Conservation (phyloP, 2,797 vertebrate species). For the Arnoldichthys spilopterus region DNA sequence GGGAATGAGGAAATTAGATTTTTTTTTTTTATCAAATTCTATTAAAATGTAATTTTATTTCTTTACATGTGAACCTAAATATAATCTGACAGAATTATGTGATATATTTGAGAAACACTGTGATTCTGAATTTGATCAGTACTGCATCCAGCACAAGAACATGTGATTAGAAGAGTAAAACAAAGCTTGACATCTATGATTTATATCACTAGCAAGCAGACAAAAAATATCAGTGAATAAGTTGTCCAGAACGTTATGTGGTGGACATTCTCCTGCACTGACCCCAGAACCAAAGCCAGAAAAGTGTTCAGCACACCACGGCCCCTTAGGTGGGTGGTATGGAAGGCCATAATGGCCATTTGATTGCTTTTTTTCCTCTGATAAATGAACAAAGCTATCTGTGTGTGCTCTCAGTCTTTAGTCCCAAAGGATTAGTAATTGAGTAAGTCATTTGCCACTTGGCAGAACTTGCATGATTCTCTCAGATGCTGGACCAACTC, state of each 20-base stretch:
- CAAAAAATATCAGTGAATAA: not conserved
- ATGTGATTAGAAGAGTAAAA: not conserved
- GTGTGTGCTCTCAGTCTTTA: conserved; percentile 63
- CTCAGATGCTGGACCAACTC: conserved; percentile 32
- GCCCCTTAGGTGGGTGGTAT: conserved; percentile 42
- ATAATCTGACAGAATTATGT: too few relatives aligned
- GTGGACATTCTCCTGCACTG: not conserved
- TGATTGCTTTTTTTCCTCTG: conserved; percentile 59
- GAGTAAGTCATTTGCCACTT: conserved; percentile 68
- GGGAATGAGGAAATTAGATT: too few relatives aligned
- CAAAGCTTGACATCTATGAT: not conserved
- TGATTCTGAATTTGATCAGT: too few relatives aligned
- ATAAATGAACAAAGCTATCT: conserved; percentile 61
- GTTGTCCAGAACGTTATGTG: not conserved
- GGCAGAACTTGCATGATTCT: conserved; percentile 50
- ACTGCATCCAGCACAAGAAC: not conserved
- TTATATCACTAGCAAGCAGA: not conserved
- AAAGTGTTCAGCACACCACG: conserved; percentile 8
- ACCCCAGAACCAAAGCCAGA: not conserved
- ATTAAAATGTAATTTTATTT: too few relatives aligned
- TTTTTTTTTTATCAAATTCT: too few relatives aligned
- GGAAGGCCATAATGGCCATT: conserved; percentile 27
- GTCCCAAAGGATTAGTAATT: conserved; percentile 65
- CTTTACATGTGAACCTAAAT: too few relatives aligned
- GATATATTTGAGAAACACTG: too few relatives aligned